Conservation (phyloP, 2,113 vertebrate genomes). For the Dendrocopos noguchii region DNA sequence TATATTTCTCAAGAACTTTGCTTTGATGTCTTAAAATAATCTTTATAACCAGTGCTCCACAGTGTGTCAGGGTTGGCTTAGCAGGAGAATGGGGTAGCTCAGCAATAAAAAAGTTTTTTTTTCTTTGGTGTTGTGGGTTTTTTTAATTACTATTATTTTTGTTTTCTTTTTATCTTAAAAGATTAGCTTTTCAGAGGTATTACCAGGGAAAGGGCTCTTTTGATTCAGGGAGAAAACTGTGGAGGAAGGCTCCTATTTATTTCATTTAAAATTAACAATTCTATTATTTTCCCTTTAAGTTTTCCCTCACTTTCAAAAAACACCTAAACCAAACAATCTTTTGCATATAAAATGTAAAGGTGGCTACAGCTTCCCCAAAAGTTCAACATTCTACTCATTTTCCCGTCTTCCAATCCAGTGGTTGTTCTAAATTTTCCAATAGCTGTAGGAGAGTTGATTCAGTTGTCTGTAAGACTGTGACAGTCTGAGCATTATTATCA, state of each 20-base stretch:
- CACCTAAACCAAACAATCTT: not conserved
- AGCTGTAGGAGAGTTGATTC: not conserved
- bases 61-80: not conserved
- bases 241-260: not conserved
- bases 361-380: not conserved
- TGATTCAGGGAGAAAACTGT: not conserved
- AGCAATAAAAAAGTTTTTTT: not conserved
- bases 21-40: not conserved
- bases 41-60: not conserved
- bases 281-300: not conserved
- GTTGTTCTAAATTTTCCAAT: not conserved
- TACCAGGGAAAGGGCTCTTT: not conserved
- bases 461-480: not conserved
- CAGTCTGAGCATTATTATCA: not conserved
- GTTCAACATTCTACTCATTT: not conserved
- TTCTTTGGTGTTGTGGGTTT: too few species aligned
- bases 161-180: not conserved
- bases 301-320: not conserved
- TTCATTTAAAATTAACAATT: not conserved
- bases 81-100: not conserved
- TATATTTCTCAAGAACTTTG: slow-evolving; percentile 1
- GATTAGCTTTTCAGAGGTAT: not conserved
- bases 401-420: not conserved
- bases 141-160: not conserved
- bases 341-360: not conserved